Evolutionary conservation across 2,113 vertebrate genomes (phyloP).

Genomic region (Perca flavescens): DNA sequence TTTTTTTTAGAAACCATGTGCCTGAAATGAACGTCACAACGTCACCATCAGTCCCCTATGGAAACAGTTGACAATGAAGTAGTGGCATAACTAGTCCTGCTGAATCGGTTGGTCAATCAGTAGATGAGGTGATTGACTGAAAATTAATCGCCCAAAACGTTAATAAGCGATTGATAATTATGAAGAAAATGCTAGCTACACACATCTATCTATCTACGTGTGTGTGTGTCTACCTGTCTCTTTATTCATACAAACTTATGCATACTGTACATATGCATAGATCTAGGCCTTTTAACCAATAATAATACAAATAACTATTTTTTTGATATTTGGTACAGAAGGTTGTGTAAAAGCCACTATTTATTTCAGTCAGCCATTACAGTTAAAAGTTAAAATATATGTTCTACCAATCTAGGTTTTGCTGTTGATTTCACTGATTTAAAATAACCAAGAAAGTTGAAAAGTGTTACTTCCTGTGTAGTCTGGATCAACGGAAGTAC

Average conservation of each 20-base stretch:
- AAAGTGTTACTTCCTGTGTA: neutral
- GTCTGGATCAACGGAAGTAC: no score
- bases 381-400: neutral
- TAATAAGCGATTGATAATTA: neutral
- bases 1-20: neutral
- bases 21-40: neutral
- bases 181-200: neutral
- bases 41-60: neutral
- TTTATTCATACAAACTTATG: neutral
- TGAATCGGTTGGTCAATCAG: neutral
- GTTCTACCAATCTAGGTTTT: fast-evolving
- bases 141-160: neutral
- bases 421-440: no score
- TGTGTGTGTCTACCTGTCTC: neutral
- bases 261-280: no score
- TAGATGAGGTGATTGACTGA: neutral
- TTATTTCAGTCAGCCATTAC: neutral
- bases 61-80: neutral
- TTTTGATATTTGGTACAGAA: neutral
- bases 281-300: neutral
- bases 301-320: no score
- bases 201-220: no score
- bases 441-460: neutral
- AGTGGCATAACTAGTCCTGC: neutral
- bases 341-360: neutral